Conservation (phyloP, 2,113 vertebrate species). For the Gallinago undulata region DNA sequence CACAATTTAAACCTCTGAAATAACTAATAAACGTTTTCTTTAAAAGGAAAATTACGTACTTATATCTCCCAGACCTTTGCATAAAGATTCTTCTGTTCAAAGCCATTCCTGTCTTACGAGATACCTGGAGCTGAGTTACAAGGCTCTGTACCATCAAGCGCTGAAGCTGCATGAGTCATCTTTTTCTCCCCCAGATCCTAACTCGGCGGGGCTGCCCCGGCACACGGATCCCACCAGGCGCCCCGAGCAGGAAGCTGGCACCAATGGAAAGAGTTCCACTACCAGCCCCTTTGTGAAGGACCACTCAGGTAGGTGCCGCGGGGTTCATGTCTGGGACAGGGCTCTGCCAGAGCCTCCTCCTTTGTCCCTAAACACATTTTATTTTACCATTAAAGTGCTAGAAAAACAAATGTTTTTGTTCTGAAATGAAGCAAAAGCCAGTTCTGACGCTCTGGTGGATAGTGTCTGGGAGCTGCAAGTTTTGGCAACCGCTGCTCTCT, state of each 20-base stretch:
- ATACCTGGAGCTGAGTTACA: conserved; percentile 6
- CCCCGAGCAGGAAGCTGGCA: conserved; percentile 82
- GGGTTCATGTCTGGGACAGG: not conserved
- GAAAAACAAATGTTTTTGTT: not conserved
- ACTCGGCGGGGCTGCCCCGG: conserved; percentile 83
- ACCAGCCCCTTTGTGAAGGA: conserved; percentile 83
- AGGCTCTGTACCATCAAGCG: not conserved
- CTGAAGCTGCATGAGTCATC: conserved; percentile 50
- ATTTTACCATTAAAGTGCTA: not conserved
- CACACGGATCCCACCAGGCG: conserved; percentile 84
- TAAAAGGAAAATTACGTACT: conserved; percentile 67
- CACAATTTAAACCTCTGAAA: conserved; percentile 72
- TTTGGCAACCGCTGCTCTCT: not conserved
- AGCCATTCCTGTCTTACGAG: conserved; percentile 57
- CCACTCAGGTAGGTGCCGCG: conserved; percentile 74
- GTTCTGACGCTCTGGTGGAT: not conserved
- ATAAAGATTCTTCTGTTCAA: conserved; percentile 70
- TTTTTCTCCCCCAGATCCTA: conserved; percentile 83
- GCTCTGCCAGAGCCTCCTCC: not conserved
- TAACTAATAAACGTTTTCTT: conserved; percentile 70
- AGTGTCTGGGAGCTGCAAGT: not conserved
- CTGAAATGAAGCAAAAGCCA: not conserved
- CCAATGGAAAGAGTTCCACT: conserved; percentile 83
- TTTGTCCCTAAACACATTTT: not conserved
- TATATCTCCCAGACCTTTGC: conserved; percentile 60